Percentiles rank a stretch among this genome's conserved stretches.
These are phyloP conservation scores for Pseudochirops cupreus DNA, from an alignment of 2,797 vertebrate species.

Conservation along the genomic window DNA sequence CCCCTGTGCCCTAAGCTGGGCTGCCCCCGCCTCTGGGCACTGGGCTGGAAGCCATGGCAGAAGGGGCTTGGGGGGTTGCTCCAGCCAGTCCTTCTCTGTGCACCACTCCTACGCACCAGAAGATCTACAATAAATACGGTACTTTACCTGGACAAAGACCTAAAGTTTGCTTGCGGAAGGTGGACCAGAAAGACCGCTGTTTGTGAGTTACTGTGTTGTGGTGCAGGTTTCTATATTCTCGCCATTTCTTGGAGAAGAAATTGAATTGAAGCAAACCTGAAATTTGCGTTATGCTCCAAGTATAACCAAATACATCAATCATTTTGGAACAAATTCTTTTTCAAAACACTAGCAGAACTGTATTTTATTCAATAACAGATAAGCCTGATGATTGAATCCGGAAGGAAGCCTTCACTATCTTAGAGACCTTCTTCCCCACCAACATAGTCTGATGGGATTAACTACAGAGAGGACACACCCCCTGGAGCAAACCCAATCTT, in stretches of 20 bases:
- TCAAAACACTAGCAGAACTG: neutral
- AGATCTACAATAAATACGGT: neutral
- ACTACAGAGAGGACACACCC: neutral
- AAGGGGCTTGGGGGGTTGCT: neutral
- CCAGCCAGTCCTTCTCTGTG: neutral
- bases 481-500: neutral
- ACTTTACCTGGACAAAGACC: neutral
- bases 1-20: neutral
- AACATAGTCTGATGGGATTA: neutral
- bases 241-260: neutral
- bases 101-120: neutral
- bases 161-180: neutral
- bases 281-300: neutral
- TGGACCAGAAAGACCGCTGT: neutral
- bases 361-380: neutral
- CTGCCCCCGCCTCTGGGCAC: neutral
- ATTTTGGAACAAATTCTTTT: neutral
- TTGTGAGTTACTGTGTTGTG: neutral
- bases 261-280: neutral
- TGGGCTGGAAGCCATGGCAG: neutral
- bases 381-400: neutral
- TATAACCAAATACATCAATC: neutral
- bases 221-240: neutral
- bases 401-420: neutral
- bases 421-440: neutral